phyloP scores from a whole-genome alignment of 2,113 vertebrate genomes.

The Recurvirostra avosetta region DNA sequence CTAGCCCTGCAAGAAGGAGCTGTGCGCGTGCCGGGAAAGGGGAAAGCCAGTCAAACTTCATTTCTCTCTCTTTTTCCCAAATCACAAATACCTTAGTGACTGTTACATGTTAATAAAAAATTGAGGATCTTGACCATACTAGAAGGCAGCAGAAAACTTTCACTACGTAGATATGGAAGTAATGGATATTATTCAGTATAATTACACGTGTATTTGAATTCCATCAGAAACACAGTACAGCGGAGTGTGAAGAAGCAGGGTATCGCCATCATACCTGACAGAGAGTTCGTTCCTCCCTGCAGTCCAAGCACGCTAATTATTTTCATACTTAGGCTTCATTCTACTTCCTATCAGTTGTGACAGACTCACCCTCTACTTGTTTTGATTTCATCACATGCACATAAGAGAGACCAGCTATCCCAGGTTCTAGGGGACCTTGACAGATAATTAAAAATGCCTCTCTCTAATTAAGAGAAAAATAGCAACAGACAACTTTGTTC shows the following conservation, averaged over 20 bases:
- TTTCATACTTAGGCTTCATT: background rate
- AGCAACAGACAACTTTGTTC: background rate
- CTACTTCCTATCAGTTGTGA: background rate
- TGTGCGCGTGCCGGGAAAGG: accelerated
- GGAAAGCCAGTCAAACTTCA: background rate
- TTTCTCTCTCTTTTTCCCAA: background rate
- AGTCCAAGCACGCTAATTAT: constrained; percentile 21
- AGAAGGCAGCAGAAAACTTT: background rate
- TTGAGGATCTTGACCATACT: background rate
- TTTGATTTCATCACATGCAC: constrained; percentile 8
- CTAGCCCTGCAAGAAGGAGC: background rate
- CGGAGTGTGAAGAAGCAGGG: background rate
- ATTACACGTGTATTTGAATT: background rate
- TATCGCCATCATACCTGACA: background rate
- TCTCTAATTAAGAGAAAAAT: constrained; percentile 40
- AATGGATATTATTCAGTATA: background rate
- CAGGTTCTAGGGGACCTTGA: constrained; percentile 19
- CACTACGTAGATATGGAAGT: background rate
- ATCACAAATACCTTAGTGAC: background rate
- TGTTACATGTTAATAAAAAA: background rate
- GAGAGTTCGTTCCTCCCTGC: background rate
- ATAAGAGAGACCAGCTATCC: background rate
- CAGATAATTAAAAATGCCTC: constrained; percentile 48
- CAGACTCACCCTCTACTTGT: background rate
- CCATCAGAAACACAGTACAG: background rate